These are phyloP conservation scores for Listronotus oregonensis DNA, from an alignment of 1,140 invertebrate species.

Conservation along the genomic window DNA sequence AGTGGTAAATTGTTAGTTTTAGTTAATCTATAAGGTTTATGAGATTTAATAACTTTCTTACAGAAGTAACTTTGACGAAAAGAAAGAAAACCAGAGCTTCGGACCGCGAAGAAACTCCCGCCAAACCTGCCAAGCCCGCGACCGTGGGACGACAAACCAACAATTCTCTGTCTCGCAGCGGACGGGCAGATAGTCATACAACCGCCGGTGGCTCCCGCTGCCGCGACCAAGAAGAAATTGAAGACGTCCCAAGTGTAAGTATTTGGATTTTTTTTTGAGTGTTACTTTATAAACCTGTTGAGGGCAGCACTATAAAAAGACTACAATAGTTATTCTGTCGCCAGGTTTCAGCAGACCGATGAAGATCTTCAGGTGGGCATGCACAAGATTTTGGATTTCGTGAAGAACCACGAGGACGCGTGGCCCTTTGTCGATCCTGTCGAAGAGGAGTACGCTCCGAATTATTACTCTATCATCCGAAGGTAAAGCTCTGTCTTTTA, in stretches of 20 bases:
- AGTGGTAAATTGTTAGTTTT: neutral
- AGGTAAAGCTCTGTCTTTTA: slow-evolving; percentile 36
- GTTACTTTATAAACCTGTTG: too few relatives aligned
- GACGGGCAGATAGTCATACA: slow-evolving; percentile 82
- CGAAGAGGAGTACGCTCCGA: slow-evolving; percentile 88
- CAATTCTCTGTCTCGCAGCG: slow-evolving; percentile 81
- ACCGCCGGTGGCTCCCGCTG: slow-evolving; percentile 49
- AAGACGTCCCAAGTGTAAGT: slow-evolving; percentile 71
- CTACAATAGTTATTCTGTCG: slow-evolving; percentile 36
- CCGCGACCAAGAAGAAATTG: slow-evolving; percentile 60
- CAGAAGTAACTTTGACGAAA: slow-evolving; percentile 1
- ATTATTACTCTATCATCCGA: slow-evolving; percentile 78
- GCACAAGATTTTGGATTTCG: slow-evolving; percentile 84
- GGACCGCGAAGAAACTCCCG: neutral
- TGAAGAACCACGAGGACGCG: slow-evolving; percentile 85
- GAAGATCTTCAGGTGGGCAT: slow-evolving; percentile 85
- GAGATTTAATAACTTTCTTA: neutral
- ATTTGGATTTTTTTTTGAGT: too few relatives aligned
- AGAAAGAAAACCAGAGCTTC: slow-evolving; percentile 15
- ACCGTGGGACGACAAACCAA: slow-evolving; percentile 78
- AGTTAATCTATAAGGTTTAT: too few relatives aligned
- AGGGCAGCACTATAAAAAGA: neutral
- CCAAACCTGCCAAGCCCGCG: slow-evolving; percentile 22
- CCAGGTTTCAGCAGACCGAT: slow-evolving; percentile 75
- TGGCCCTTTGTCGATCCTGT: slow-evolving; percentile 93